Evolutionary conservation across 2,888 invertebrate genomes (phyloP).

Genomic region (Heliconius hortense): DNA sequence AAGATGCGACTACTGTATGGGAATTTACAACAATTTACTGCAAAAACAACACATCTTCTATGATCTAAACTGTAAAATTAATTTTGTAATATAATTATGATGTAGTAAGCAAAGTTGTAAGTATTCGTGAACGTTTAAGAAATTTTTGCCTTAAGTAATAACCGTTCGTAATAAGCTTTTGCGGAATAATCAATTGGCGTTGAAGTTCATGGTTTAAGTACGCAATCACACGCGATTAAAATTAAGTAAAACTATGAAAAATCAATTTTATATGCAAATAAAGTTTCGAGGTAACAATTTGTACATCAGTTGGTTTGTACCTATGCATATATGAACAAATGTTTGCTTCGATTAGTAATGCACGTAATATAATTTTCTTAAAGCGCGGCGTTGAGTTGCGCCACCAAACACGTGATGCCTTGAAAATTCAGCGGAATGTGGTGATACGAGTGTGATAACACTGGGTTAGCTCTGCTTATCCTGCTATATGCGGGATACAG

Average conservation of each 20-base stretch:
- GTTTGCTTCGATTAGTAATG: too few species aligned
- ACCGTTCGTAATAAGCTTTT: conserved; percentile 28
- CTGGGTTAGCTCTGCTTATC: neutral
- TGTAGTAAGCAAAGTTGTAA: conserved; percentile 18
- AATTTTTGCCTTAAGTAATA: conserved; percentile 27
- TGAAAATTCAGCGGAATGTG: neutral
- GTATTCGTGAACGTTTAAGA: conserved; percentile 13
- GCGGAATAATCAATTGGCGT: conserved; percentile 32
- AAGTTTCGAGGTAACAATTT: conserved; percentile 1
- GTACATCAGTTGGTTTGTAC: neutral
- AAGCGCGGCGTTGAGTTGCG: neutral
- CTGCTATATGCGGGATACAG: neutral
- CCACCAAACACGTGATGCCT: neutral
- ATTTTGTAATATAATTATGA: conserved; percentile 17
- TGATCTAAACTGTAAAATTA: neutral
- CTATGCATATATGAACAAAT: neutral
- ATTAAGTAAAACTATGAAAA: conserved; percentile 20
- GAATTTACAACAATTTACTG: neutral
- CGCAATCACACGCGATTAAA: conserved; percentile 31
- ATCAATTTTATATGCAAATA: conserved; percentile 21
- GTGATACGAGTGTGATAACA: neutral
- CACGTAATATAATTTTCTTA: too few species aligned
- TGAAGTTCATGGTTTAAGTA: conserved; percentile 34
- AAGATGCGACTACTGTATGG: too few species aligned
- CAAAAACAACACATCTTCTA: neutral